These are phyloP conservation scores for Clytia hemisphaerica DNA, from an alignment of 30 jellyfish, hydroid and myxozoan genomes.

Conservation along the genomic window DNA sequence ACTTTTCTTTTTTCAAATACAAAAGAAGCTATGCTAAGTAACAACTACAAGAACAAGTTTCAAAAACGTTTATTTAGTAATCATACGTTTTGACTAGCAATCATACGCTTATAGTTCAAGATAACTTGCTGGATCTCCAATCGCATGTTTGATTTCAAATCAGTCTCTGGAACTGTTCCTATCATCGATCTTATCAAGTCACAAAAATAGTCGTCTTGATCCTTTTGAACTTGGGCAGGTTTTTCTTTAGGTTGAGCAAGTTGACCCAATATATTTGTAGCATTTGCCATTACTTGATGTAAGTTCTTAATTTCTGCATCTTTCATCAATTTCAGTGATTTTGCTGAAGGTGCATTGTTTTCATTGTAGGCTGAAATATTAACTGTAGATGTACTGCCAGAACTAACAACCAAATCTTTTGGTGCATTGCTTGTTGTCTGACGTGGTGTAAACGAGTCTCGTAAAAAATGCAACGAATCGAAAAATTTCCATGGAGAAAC, in stretches of 20 bases:
- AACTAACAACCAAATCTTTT: too few species aligned
- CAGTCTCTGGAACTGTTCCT: constrained; percentile 2
- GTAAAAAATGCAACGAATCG: neutral
- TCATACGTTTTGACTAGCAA: too few species aligned
- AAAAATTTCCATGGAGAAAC: constrained; percentile 21
- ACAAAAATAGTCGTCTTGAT: constrained; percentile 23
- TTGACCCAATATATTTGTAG: neutral
- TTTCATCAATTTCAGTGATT: neutral
- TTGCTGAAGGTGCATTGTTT: constrained; percentile 18
- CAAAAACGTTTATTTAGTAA: too few species aligned
- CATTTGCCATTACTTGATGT: constrained; percentile 5
- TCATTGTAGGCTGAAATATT: neutral
- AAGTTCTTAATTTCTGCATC: neutral
- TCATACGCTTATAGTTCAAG: too few species aligned
- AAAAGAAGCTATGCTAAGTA: too few species aligned
- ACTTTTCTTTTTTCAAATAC: too few species aligned
- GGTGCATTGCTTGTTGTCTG: neutral
- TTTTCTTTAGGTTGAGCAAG: neutral
- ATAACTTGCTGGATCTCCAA: constrained; percentile 32
- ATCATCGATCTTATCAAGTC: constrained; percentile 35
- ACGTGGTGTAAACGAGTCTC: constrained; percentile 6
- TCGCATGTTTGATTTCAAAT: constrained; percentile 9
- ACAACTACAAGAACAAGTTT: too few species aligned
- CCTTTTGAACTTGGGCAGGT: too few species aligned
- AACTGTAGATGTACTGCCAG: too few species aligned